Percentiles rank a stretch among this genome's conserved stretches.
Conservation (phyloP, 1,140 invertebrate genomes). For the Tenebrio molitor region DNA sequence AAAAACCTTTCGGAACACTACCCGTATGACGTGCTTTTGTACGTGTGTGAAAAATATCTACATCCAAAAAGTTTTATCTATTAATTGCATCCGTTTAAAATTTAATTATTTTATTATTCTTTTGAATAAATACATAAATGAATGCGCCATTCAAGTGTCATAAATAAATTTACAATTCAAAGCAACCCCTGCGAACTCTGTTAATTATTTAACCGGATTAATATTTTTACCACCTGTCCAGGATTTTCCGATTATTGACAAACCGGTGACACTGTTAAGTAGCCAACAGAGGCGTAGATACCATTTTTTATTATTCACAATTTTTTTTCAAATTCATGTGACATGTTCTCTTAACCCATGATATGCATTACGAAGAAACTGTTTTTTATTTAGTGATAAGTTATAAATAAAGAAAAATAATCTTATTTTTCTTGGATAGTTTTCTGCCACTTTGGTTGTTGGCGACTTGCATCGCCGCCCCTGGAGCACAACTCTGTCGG, state of each 20-base stretch:
- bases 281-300: too few relatives aligned
- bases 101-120: slow-evolving; percentile 45
- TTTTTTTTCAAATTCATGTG: too few relatives aligned
- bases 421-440: too few relatives aligned
- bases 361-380: too few relatives aligned
- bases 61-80: slow-evolving; percentile 36
- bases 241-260: background rate
- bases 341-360: too few relatives aligned
- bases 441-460: too few relatives aligned
- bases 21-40: slow-evolving; percentile 28
- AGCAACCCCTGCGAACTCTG: slow-evolving; percentile 8
- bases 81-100: slow-evolving; percentile 45
- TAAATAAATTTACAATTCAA: slow-evolving; percentile 43
- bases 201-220: slow-evolving; percentile 14
- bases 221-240: background rate
- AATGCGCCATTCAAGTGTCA: slow-evolving; percentile 34
- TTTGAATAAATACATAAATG: slow-evolving; percentile 43
- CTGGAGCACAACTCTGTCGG: too few relatives aligned
- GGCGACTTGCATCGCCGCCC: too few relatives aligned
- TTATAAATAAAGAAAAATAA: too few relatives aligned
- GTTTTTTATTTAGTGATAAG: too few relatives aligned
- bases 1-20: slow-evolving; percentile 27
- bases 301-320: too few relatives aligned
- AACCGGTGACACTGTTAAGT: background rate
- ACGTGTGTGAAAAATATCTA: slow-evolving; percentile 20